phyloP scores from a whole-genome alignment of 2,888 invertebrate genomes.

The Agonopterix arenella region DNA sequence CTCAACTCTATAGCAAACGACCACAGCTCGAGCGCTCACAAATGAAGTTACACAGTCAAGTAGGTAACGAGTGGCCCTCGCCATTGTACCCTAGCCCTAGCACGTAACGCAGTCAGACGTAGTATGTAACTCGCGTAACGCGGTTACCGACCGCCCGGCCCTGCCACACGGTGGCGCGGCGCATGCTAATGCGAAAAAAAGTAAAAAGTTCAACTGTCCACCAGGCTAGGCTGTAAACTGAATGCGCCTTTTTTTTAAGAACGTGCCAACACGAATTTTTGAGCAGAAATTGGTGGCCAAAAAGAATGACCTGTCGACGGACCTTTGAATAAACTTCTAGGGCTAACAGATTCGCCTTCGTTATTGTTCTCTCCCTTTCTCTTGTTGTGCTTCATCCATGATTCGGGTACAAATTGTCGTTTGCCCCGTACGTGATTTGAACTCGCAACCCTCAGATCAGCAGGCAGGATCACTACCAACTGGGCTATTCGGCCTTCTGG shows the following conservation, averaged over 20 bases:
- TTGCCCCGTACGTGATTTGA: too few species aligned
- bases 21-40: slow-evolving; percentile 45
- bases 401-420: too few species aligned
- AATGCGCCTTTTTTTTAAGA: slow-evolving; percentile 31
- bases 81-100: slow-evolving; percentile 38
- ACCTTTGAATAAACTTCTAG: too few species aligned
- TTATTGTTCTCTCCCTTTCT: too few species aligned
- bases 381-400: too few species aligned
- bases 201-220: slow-evolving; percentile 29
- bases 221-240: slow-evolving; percentile 36
- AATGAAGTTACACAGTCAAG: slow-evolving; percentile 76
- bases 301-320: too few species aligned
- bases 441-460: too few species aligned
- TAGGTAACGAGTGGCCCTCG: slow-evolving; percentile 69
- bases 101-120: slow-evolving; percentile 8
- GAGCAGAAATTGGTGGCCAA: not conserved
- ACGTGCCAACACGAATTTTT: slow-evolving; percentile 9
- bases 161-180: slow-evolving; percentile 37
- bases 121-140: slow-evolving; percentile 42
- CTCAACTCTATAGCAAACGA: slow-evolving; percentile 21
- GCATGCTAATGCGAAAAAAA: slow-evolving; percentile 55
- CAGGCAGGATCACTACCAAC: too few species aligned
- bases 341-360: too few species aligned
- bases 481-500: too few species aligned
- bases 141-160: slow-evolving; percentile 52